These are phyloP conservation scores for Morpho achilles DNA, from an alignment of 2,888 invertebrate species.

Conservation along the genomic window DNA sequence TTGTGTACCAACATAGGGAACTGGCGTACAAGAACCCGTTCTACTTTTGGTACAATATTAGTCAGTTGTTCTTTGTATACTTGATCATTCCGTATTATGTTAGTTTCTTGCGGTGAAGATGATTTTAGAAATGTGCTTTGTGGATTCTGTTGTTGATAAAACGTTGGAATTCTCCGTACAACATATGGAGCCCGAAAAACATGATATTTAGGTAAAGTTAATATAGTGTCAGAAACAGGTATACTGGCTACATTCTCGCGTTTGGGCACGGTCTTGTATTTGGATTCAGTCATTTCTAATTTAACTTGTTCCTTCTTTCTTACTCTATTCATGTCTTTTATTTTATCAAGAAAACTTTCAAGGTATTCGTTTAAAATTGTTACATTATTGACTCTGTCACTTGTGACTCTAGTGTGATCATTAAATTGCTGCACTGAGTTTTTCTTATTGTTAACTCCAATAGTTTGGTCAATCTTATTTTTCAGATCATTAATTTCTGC, in stretches of 20 bases:
- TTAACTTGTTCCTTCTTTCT: background rate
- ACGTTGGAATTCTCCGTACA: background rate
- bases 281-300: background rate
- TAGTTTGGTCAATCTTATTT: background rate
- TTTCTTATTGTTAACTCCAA: background rate
- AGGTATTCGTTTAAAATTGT: constrained; percentile 13
- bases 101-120: background rate
- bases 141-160: background rate
- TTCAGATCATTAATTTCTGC: background rate
- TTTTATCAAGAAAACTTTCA: constrained; percentile 21
- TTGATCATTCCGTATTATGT: background rate
- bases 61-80: background rate
- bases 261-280: background rate
- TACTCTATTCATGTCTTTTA: constrained; percentile 14
- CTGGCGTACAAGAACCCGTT: background rate
- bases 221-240: constrained; percentile 1
- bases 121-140: constrained; percentile 1
- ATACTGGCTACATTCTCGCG: background rate
- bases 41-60: background rate
- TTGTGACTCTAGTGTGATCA: too few relatives aligned
- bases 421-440: background rate
- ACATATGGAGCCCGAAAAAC: background rate
- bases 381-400: background rate
- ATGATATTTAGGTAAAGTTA: background rate
- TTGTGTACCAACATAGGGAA: background rate